Percentiles rank a stretch among this genome's conserved stretches.
Evolutionary conservation across 2,113 vertebrate genomes (phyloP).

Genomic region (Zosterops lateralis): DNA sequence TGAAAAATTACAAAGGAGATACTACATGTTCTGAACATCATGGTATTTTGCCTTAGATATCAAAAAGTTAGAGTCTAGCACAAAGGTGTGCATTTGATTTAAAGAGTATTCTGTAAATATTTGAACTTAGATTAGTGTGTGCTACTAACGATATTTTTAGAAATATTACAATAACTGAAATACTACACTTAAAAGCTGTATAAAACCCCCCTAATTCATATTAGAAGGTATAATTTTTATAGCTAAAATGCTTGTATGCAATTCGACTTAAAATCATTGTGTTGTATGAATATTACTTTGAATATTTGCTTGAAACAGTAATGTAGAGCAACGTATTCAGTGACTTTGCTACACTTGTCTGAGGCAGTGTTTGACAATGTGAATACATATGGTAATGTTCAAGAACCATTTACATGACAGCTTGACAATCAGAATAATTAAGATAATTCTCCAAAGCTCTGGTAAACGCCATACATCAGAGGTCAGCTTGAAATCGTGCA

Average conservation of each 20-base stretch:
- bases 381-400: not conserved
- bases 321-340: not conserved
- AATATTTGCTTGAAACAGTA: not conserved
- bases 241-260: not conserved
- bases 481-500: not conserved
- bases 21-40: not conserved
- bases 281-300: not conserved
- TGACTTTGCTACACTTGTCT: not conserved
- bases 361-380: not conserved
- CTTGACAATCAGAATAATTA: not conserved
- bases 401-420: not conserved
- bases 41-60: not conserved
- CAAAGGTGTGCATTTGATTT: not conserved
- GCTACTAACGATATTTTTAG: not conserved
- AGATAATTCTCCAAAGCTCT: not conserved
- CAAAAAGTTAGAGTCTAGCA: not conserved
- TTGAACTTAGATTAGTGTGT: not conserved
- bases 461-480: not conserved
- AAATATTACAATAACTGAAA: not conserved
- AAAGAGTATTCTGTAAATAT: not conserved
- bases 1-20: not conserved
- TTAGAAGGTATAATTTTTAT: not conserved
- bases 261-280: not conserved
- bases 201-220: not conserved
- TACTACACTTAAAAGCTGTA: not conserved